Percentiles rank a stretch among this genome's conserved stretches.
Conservation (phyloP, 2,888 invertebrate genomes). For the Alcis repandata region DNA sequence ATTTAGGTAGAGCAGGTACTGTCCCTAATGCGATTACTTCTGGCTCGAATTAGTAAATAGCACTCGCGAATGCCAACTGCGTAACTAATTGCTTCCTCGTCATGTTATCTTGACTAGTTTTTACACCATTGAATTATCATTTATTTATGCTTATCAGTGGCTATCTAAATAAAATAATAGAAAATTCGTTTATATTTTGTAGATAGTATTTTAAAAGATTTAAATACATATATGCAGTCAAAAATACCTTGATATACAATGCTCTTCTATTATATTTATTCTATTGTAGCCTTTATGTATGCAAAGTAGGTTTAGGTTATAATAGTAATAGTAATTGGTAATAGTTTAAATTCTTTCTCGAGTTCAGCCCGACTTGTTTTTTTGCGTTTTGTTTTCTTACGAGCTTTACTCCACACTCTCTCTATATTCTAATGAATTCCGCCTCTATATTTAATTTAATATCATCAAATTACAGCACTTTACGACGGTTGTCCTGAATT, state of each 20-base stretch:
- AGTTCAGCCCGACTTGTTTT: too few relatives aligned
- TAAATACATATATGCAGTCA: too few relatives aligned
- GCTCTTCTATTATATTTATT: too few relatives aligned
- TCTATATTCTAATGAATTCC: too few relatives aligned
- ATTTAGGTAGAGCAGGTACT: not conserved
- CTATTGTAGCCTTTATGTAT: too few relatives aligned
- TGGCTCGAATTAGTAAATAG: constrained; percentile 41
- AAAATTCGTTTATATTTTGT: not conserved
- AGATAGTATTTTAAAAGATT: too few relatives aligned
- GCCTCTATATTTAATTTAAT: not conserved
- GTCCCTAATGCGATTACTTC: constrained; percentile 32
- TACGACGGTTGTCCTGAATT: not conserved
- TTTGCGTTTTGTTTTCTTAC: too few relatives aligned
- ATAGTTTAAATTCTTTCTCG: too few relatives aligned
- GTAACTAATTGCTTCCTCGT: constrained; percentile 43
- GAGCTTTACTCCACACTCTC: too few relatives aligned
- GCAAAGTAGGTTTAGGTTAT: too few relatives aligned
- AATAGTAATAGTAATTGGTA: too few relatives aligned
- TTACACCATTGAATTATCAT: not conserved
- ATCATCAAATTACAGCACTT: not conserved
- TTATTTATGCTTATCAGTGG: not conserved
- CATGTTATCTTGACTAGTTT: constrained; percentile 3
- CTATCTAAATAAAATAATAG: not conserved
- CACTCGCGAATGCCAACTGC: constrained; percentile 45
- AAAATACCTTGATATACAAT: too few relatives aligned